These are phyloP conservation scores for Myotis myotis DNA, from an alignment of 2,797 vertebrate species.

Conservation along the genomic window DNA sequence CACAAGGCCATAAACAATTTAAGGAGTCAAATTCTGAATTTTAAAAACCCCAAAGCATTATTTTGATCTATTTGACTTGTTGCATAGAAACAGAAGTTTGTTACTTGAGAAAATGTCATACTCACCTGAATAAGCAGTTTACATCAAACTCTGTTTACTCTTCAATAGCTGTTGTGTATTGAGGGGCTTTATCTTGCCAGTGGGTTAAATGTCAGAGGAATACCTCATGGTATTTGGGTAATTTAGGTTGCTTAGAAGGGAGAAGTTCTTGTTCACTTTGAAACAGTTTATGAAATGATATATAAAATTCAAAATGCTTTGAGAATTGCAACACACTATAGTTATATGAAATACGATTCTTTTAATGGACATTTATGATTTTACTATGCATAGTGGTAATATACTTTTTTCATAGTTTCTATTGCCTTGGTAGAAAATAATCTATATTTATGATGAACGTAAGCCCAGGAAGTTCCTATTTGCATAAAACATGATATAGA, in stretches of 20 bases:
- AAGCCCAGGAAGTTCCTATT: constrained; percentile 46
- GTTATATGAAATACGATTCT: neutral
- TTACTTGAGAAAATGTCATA: neutral
- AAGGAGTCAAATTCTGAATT: constrained; percentile 41
- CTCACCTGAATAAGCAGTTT: constrained; percentile 37
- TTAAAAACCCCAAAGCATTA: neutral
- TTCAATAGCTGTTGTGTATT: neutral
- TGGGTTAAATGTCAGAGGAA: neutral
- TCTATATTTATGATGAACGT: constrained; percentile 61
- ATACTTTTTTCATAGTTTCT: neutral
- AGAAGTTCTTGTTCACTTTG: neutral
- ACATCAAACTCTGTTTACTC: neutral
- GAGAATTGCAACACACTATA: neutral
- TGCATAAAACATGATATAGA: constrained; percentile 61
- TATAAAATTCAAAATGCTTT: neutral
- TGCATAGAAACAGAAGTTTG: constrained; percentile 16
- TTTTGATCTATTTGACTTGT: constrained; percentile 33
- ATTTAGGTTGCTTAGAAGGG: constrained; percentile 6
- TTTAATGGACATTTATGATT: constrained; percentile 16
- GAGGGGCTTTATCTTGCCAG: neutral
- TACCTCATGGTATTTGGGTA: neutral
- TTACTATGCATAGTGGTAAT: neutral
- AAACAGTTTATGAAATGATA: constrained; percentile 25
- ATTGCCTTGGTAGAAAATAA: constrained; percentile 16
- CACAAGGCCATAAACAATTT: constrained; percentile 3